Percentiles rank a stretch among this genome's conserved stretches.
phyloP scores from a whole-genome alignment of 2,888 invertebrate genomes.

The Andrena trimmerana region DNA sequence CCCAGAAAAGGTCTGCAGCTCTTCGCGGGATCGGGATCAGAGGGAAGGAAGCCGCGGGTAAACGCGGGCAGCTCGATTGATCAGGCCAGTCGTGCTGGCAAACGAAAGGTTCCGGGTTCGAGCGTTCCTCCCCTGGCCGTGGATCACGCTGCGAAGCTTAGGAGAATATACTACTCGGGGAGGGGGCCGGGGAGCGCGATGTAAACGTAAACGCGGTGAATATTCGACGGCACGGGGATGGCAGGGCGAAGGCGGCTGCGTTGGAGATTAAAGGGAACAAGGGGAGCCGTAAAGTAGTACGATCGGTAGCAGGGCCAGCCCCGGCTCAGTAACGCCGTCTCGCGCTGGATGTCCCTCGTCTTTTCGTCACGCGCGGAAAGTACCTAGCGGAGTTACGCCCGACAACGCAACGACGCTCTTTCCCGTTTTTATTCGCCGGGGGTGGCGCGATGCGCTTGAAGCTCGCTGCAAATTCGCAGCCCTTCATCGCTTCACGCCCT shows the following conservation, averaged over 20 bases:
- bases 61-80: constrained; percentile 19
- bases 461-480: constrained; percentile 62
- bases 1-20: background rate
- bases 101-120: constrained; percentile 22
- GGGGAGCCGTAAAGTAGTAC: background rate
- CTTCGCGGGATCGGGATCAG: background rate
- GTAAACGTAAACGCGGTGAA: background rate
- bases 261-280: constrained; percentile 35
- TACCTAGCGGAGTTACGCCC: constrained; percentile 38
- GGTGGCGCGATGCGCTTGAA: constrained; percentile 52
- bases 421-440: constrained; percentile 54
- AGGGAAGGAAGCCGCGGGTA: background rate
- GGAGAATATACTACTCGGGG: background rate
- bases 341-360: constrained; percentile 13
- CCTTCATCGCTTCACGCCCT: constrained; percentile 60
- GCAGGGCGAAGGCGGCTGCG: background rate
- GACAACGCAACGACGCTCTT: constrained; percentile 53
- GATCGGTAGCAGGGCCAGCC: too few relatives aligned
- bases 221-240: background rate
- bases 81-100: background rate
- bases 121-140: constrained; percentile 2
- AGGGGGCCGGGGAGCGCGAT: background rate
- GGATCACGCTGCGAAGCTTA: background rate
- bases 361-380: constrained; percentile 37
- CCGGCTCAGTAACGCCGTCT: background rate